Conservation (phyloP, 2,797 vertebrate species). For the Tinamus major region DNA sequence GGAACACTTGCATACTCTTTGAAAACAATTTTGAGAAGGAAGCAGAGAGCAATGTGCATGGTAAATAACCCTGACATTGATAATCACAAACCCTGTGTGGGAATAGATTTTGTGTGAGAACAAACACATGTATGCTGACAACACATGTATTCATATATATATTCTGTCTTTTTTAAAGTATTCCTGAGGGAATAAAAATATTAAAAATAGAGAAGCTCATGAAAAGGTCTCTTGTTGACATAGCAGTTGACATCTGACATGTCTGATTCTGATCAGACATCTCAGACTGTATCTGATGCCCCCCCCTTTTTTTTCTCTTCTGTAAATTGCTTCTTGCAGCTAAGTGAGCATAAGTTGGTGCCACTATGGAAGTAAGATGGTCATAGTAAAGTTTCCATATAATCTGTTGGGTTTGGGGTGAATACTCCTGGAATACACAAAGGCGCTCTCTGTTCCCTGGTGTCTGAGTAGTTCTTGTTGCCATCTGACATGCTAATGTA, state of each 20-base stretch:
- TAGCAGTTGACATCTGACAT: neutral
- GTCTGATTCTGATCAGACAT: neutral
- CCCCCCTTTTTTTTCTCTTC: neutral
- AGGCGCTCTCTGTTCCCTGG: neutral
- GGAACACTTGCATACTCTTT: neutral
- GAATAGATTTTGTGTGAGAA: neutral
- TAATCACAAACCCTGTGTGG: neutral
- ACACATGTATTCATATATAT: too few species aligned
- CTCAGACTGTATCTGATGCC: too few species aligned
- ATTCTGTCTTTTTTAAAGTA: too few species aligned
- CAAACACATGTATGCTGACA: neutral
- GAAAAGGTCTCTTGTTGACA: neutral
- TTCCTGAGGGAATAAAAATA: neutral
- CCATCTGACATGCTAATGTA: neutral
- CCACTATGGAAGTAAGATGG: neutral
- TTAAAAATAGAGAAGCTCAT: neutral
- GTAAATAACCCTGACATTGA: neutral
- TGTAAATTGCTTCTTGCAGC: neutral
- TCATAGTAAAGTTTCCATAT: neutral
- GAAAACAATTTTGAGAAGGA: constrained; percentile 48
- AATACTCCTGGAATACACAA: neutral
- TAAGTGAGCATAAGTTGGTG: neutral
- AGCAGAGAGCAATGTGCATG: neutral
- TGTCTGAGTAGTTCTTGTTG: neutral
- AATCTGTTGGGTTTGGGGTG: neutral